Percentiles rank a stretch among this genome's conserved stretches.
Evolutionary conservation across 1,140 invertebrate species (phyloP).

Genomic region (Aphidius ervi): DNA sequence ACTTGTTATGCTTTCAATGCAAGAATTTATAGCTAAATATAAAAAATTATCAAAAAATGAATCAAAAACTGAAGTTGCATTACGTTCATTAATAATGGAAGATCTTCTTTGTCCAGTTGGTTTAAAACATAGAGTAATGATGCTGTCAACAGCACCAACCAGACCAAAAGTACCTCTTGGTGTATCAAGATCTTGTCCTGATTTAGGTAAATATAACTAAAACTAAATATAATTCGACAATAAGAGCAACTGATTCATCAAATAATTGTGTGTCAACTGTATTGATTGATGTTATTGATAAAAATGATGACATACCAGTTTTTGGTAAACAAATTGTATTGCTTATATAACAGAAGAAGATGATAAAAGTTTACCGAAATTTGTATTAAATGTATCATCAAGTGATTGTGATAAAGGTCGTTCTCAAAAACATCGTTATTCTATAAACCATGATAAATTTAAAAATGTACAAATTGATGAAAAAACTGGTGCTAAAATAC

Average conservation of each 20-base stretch:
- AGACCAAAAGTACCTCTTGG: conserved; percentile 48
- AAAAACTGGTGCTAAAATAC: too few relatives aligned
- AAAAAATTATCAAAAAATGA: conserved; percentile 63
- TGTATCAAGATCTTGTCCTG: conserved; percentile 81
- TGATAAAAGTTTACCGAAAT: conserved; percentile 87
- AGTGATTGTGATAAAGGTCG: conserved; percentile 93
- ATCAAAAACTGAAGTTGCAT: conserved; percentile 70
- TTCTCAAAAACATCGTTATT: conserved; percentile 93
- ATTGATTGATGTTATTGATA: conserved; percentile 92
- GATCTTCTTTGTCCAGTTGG: conserved; percentile 74
- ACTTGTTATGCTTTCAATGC: conserved; percentile 75
- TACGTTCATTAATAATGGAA: conserved; percentile 82
- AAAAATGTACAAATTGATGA: conserved; percentile 93
- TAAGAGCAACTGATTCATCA: too few relatives aligned
- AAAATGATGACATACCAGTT: conserved; percentile 85
- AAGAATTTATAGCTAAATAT: conserved; percentile 75
- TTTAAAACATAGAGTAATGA: conserved; percentile 76
- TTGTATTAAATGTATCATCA: conserved; percentile 75
- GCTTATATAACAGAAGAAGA: conserved; percentile 95
- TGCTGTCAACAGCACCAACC: conserved; percentile 64
- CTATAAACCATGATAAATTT: conserved; percentile 91
- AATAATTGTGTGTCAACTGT: conserved; percentile 60
- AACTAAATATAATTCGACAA: too few relatives aligned
- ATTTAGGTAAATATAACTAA: conserved; percentile 60
- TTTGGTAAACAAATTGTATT: conserved; percentile 89